Evolutionary conservation across 2,888 invertebrate genomes (phyloP).

Genomic region (Sesamia inferens): DNA sequence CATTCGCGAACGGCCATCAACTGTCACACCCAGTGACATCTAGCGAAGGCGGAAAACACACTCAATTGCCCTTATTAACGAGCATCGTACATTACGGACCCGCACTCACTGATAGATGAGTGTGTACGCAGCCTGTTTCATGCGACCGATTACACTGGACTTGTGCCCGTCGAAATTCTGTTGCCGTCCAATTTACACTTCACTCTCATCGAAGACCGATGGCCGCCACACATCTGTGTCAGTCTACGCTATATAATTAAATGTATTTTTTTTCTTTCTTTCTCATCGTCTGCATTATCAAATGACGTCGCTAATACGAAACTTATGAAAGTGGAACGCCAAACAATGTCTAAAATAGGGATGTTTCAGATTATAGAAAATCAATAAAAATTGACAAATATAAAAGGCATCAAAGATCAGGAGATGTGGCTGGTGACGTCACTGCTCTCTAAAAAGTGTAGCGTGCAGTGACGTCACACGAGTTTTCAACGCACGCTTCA

Average conservation of each 20-base stretch:
- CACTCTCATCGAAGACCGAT: not conserved
- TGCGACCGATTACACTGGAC: constrained; percentile 24
- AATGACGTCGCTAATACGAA: not conserved
- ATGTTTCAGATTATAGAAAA: too few species aligned
- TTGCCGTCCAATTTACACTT: constrained; percentile 9
- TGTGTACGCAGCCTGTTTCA: constrained; percentile 34
- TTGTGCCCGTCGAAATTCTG: constrained; percentile 19
- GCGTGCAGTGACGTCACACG: too few species aligned
- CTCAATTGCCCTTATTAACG: constrained; percentile 66
- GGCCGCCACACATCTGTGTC: not conserved
- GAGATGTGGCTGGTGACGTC: too few species aligned
- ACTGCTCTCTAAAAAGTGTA: too few species aligned
- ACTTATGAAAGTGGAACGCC: not conserved
- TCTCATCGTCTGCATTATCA: not conserved
- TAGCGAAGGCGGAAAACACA: constrained; percentile 51
- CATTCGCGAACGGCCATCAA: constrained; percentile 33
- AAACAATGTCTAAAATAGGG: too few species aligned
- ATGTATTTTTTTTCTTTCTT: too few species aligned
- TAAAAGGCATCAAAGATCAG: too few species aligned
- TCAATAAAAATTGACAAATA: too few species aligned
- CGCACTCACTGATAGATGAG: constrained; percentile 53
- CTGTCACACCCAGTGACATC: constrained; percentile 54
- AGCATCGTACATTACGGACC: constrained; percentile 58
- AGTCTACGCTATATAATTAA: too few species aligned
- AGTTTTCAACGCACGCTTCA: too few species aligned